Conservation (phyloP, 2,888 invertebrate species). For the Graphium colonna region DNA sequence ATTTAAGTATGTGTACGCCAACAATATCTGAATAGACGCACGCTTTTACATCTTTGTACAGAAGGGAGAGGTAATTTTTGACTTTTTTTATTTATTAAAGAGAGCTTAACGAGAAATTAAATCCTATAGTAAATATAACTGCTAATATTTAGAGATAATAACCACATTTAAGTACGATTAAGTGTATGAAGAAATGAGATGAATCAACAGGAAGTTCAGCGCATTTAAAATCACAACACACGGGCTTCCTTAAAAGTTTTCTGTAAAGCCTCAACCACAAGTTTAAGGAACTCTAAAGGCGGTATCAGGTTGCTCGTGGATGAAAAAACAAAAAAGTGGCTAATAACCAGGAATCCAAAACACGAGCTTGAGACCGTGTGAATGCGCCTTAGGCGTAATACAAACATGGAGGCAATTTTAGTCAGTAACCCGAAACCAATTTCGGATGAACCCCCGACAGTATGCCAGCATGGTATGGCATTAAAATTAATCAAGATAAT, state of each 20-base stretch:
- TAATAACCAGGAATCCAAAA: slow-evolving; percentile 18
- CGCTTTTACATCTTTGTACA: too few relatives aligned
- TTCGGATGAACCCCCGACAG: slow-evolving; percentile 13
- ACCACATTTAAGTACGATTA: too few relatives aligned
- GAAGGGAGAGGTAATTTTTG: too few relatives aligned
- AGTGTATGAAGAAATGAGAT: too few relatives aligned
- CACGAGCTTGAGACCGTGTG: slow-evolving; percentile 23
- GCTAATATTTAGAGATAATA: too few relatives aligned
- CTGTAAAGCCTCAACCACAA: too few relatives aligned
- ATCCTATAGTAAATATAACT: too few relatives aligned
- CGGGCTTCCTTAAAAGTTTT: too few relatives aligned
- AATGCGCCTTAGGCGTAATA: slow-evolving; percentile 25
- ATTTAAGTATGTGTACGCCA: too few relatives aligned
- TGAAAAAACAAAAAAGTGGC: slow-evolving; percentile 16
- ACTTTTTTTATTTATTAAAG: too few relatives aligned
- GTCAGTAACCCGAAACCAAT: slow-evolving; percentile 24
- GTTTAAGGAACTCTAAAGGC: slow-evolving; percentile 4
- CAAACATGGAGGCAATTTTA: slow-evolving; percentile 21
- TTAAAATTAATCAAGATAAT: slow-evolving; percentile 4
- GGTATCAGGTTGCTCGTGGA: slow-evolving; percentile 11
- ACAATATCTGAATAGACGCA: too few relatives aligned
- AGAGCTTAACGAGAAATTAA: too few relatives aligned
- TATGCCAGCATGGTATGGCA: slow-evolving; percentile 1
- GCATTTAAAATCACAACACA: background rate
- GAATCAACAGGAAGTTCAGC: background rate